Conservation (phyloP, 2,888 invertebrate species). For the Pandemis corylana region DNA sequence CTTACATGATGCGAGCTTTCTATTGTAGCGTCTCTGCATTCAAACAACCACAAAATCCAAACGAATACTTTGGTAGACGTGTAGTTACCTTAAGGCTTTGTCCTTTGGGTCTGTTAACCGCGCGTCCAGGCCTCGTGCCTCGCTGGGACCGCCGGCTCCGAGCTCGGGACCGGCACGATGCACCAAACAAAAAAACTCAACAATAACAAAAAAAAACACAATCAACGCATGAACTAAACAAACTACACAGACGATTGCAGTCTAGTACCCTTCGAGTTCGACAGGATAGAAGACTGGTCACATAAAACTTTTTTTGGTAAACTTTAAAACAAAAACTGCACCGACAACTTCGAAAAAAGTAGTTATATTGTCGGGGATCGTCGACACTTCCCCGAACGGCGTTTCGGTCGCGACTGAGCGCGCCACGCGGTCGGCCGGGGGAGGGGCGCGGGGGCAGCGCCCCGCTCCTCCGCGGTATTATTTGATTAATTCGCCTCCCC, state of each 20-base stretch:
- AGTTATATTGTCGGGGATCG: slow-evolving; percentile 73
- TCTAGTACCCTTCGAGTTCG: slow-evolving; percentile 71
- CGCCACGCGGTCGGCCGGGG: slow-evolving; percentile 72
- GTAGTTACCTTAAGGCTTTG: slow-evolving; percentile 83
- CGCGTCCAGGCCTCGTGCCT: slow-evolving; percentile 78
- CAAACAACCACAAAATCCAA: slow-evolving; percentile 47
- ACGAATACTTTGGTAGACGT: slow-evolving; percentile 31
- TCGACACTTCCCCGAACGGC: slow-evolving; percentile 79
- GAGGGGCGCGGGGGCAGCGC: slow-evolving; percentile 55
- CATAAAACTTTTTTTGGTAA: slow-evolving; percentile 78
- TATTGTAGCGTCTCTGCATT: slow-evolving; percentile 47
- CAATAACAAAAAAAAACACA: slow-evolving; percentile 84
- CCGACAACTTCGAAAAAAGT: slow-evolving; percentile 84
- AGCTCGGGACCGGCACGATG: slow-evolving; percentile 81
- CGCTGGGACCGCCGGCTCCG: slow-evolving; percentile 69
- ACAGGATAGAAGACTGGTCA: slow-evolving; percentile 70
- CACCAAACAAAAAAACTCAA: slow-evolving; percentile 84
- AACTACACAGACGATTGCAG: slow-evolving; percentile 74
- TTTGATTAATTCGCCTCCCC: slow-evolving; percentile 86
- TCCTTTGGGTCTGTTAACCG: slow-evolving; percentile 72
- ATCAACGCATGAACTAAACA: slow-evolving; percentile 77
- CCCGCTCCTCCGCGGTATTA: slow-evolving; percentile 81
- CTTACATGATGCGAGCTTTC: slow-evolving; percentile 42
- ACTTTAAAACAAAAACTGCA: slow-evolving; percentile 82
- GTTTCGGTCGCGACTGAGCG: slow-evolving; percentile 82